Evolutionary conservation across 2,797 vertebrate genomes (phyloP), one percentile per base, ranked within the genome.

Genomic region (Enteromius afrohamiltoni): DNA sequence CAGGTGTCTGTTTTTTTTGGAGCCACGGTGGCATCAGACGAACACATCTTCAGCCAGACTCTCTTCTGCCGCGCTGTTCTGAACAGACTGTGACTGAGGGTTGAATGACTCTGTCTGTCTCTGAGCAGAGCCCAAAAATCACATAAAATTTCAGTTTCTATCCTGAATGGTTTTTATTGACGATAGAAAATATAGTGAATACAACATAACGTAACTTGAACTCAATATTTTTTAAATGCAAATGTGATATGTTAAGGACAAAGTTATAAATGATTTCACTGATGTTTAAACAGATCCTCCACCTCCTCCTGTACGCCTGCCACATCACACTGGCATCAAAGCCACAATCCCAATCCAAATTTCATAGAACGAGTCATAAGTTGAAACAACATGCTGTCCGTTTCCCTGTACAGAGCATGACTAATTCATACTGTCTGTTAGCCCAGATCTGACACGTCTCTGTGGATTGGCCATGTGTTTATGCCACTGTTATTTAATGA

Each of bases 341-440:
- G 14, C 34, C n/a, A 67, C 45, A 82, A 16, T 0, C 53, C 53
- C 42, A 55, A 3, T 78, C n/a, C 37, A 42, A 45, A 71, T 65
- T 62, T 71, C 19, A 42, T 10, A 78, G 67, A 71, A 82, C 49
- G 81, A 65, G 31, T 82, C 55, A 45, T 55, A 67, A 65, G 79
- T 29, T 64, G 71, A 82, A 85, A 85, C 78, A 82, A 78, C 65
- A 82, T 21, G 31, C 79, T 85, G 84, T 37, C 81, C 64, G 7
- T 79, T 86, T 53, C 37, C 68, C 51, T 21, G 23, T 60, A 42
- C 64, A 76, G 42, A 76, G 58, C 64, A 76, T 80, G 29, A 83
- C 51, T 76, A 80, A 86, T 83, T 83, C 85, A 83, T 77, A 40
- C 64, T 64, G 70, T 70, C 73, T 83, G 77, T 80, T 77, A 83